Evolutionary conservation across 2,113 vertebrate genomes (phyloP).

Genomic region (Paradoxurus hermaphroditus): DNA sequence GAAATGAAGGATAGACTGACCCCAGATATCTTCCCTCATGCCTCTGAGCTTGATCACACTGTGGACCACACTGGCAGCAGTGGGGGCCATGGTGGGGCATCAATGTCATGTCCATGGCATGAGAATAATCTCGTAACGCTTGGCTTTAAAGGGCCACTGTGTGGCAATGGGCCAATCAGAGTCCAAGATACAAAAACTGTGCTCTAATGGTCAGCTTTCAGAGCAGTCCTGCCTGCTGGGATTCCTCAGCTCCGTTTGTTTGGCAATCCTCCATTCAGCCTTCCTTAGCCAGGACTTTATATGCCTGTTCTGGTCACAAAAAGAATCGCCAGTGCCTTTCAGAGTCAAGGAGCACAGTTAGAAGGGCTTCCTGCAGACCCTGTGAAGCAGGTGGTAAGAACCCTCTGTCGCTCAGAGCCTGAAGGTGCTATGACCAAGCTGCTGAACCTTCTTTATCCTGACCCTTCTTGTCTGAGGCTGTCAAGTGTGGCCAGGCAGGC

Average conservation of each 20-base stretch:
- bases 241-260: not conserved
- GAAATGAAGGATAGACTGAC: not conserved
- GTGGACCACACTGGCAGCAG: not conserved
- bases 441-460: not conserved
- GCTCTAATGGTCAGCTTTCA: not conserved
- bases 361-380: not conserved
- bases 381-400: not conserved
- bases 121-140: not conserved
- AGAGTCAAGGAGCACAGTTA: not conserved
- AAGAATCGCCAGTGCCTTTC: not conserved
- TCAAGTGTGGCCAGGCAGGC: not conserved
- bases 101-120: not conserved
- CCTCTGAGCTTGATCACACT: not conserved
- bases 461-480: not conserved
- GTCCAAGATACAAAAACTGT: not conserved
- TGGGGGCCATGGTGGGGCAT: too few relatives aligned
- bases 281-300: not conserved
- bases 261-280: not conserved
- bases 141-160: not conserved
- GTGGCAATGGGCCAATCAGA: not conserved
- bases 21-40: not conserved
- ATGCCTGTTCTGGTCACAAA: slow-evolving; percentile 4
- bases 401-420: not conserved
- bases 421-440: not conserved
- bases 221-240: not conserved